phyloP scores from a whole-genome alignment of 2,797 vertebrate genomes.

The Bradypodion ventrale region DNA sequence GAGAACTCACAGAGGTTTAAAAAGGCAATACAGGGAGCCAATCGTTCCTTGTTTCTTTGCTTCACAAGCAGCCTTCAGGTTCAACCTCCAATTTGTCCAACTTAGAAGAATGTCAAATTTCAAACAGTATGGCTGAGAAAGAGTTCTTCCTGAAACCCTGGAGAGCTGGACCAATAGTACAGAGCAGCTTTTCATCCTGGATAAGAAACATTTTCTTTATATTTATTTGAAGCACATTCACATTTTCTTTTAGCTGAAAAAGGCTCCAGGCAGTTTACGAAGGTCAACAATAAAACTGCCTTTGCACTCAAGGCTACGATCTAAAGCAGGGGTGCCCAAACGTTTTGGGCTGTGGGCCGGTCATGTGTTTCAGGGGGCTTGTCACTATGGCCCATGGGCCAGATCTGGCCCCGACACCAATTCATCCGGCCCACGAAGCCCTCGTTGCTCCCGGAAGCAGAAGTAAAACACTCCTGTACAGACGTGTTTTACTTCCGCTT shows the following conservation, averaged over 20 bases:
- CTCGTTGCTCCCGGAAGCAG: no score
- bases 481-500: no score
- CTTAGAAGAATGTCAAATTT: no score
- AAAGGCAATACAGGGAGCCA: no score
- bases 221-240: neutral
- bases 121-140: neutral
- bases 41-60: neutral
- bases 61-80: neutral
- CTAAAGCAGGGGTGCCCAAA: no score
- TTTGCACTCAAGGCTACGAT: neutral
- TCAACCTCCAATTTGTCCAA: neutral
- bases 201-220: neutral
- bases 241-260: neutral
- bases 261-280: neutral
- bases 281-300: neutral
- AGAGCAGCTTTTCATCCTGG: neutral
- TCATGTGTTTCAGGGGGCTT: no score
- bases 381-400: no score
- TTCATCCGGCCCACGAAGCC: no score
- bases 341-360: no score
- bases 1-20: neutral
- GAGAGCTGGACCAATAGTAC: neutral
- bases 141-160: neutral
- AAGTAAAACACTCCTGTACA: no score
- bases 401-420: no score